Conservation (phyloP, 2,797 vertebrate species). For the Smutsia temminckii region DNA sequence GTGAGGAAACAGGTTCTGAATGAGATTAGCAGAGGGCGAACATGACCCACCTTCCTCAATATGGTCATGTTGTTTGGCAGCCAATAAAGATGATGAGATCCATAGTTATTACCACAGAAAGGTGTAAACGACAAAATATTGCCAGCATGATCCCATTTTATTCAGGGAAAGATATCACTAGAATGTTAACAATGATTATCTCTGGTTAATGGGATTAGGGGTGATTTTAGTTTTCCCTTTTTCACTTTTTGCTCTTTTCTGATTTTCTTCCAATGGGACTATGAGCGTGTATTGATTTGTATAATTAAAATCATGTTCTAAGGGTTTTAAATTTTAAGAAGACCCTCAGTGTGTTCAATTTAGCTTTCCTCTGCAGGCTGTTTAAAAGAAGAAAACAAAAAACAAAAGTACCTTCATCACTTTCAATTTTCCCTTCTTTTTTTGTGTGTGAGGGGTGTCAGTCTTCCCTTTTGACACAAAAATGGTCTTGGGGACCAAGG, state of each 20-base stretch:
- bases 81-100: not conserved
- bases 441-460: not conserved
- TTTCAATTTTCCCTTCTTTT: not conserved
- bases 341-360: not conserved
- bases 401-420: not conserved
- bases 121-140: not conserved
- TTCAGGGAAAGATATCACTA: not conserved
- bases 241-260: not conserved
- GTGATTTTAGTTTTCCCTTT: not conserved
- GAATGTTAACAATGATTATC: not conserved
- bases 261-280: not conserved
- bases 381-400: not conserved
- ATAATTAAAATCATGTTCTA: slow-evolving; percentile 12
- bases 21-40: not conserved
- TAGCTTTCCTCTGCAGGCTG: not conserved
- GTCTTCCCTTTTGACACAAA: not conserved
- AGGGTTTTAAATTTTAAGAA: not conserved
- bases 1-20: not conserved
- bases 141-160: not conserved
- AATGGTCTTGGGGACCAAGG: not conserved
- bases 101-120: not conserved
- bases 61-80: not conserved
- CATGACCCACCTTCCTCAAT: not conserved
- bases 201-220: not conserved
- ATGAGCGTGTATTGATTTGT: not conserved